Conservation (phyloP, 92 coral and sea anemone genomes). For the Actinernus sp. region DNA sequence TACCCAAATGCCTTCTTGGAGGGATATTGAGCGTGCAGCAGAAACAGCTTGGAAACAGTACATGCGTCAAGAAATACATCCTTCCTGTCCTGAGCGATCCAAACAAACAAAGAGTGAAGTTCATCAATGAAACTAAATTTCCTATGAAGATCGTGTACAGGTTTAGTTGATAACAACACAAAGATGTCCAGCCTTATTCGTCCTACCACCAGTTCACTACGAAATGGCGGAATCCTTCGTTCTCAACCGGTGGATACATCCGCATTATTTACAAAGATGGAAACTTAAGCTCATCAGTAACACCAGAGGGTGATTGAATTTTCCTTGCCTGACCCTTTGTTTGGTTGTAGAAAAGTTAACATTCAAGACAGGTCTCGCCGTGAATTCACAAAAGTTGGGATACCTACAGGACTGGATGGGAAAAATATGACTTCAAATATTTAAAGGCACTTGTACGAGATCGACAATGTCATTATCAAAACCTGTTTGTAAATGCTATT, state of each 20-base stretch:
- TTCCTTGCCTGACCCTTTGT: constrained; percentile 20
- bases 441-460: no score
- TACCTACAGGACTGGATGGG: constrained; percentile 17
- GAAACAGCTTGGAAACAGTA: constrained; percentile 1
- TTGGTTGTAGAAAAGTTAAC: neutral
- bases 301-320: constrained; percentile 19
- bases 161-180: constrained; percentile 15
- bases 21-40: constrained; percentile 11
- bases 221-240: neutral
- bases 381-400: constrained; percentile 1
- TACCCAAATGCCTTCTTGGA: constrained; percentile 14
- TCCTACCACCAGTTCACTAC: constrained; percentile 1
- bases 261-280: constrained; percentile 8
- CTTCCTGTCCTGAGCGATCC: neutral
- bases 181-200: constrained; percentile 35
- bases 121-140: constrained; percentile 26
- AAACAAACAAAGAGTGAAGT: neutral
- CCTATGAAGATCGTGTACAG: constrained; percentile 38
- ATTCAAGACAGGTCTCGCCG: constrained; percentile 14
- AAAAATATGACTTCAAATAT: no score
- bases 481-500: no score
- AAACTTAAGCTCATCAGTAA: neutral
- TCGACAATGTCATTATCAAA: no score
- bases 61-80: neutral
- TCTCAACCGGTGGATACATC: constrained; percentile 40